Percentiles rank a stretch among this genome's conserved stretches.
phyloP scores from a whole-genome alignment of 2,797 vertebrate species.

The Rhyacichthys aspro region DNA sequence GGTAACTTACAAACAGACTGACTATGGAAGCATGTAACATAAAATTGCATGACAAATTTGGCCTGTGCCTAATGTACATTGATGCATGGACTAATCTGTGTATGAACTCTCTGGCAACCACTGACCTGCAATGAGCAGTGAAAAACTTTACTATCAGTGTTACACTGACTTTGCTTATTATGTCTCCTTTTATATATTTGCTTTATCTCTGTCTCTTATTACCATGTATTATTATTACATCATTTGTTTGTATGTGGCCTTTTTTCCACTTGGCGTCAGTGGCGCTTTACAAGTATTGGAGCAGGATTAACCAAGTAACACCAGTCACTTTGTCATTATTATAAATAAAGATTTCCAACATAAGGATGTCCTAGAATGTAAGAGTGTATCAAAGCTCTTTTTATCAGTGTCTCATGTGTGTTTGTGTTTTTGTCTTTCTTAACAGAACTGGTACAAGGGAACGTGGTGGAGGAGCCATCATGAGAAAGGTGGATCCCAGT shows the following conservation, averaged over 20 bases:
- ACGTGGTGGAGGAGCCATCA: constrained; percentile 52
- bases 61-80: constrained; percentile 18
- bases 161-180: constrained; percentile 3
- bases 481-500: constrained; percentile 70
- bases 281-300: no score
- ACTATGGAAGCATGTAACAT: constrained; percentile 11
- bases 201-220: neutral
- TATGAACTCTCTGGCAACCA: neutral
- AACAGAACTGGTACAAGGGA: constrained; percentile 57
- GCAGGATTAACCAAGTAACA: no score
- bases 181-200: neutral
- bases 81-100: constrained; percentile 31
- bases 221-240: no score
- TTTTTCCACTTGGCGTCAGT: no score
- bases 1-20: constrained; percentile 65
- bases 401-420: neutral
- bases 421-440: neutral
- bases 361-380: neutral
- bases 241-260: no score
- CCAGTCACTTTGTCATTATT: no score
- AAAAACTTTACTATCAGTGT: constrained; percentile 21
- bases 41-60: constrained; percentile 44
- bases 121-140: constrained; percentile 10
- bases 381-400: neutral
- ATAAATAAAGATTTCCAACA: no score